Evolutionary conservation across 2,113 vertebrate genomes (phyloP), one percentile per base, ranked within the genome.

Genomic region (Microcebus tavaratra): DNA sequence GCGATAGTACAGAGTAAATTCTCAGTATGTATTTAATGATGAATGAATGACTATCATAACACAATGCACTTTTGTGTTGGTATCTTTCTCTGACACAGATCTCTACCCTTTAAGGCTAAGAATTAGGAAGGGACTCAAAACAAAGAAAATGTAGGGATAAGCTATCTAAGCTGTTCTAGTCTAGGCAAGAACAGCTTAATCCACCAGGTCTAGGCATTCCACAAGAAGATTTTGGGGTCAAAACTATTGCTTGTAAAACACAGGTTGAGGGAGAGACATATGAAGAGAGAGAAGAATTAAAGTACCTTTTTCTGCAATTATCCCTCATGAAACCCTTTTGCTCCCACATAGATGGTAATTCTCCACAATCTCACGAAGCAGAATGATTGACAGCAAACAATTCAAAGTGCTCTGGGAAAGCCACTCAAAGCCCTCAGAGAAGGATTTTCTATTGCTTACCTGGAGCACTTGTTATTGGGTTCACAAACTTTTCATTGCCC

Each of bases 361-460:
- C 53, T 83, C 67, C 29, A 15, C 53, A 90, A 79, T 88, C 53
- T 36, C 39, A 91, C 67, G n/a, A 95, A 82, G n/a, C 45, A 92
- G 67, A 89, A 89, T 45, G 45, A 96, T 45, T 95, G 61, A 94
- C 12, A 96, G 39, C 39, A 96, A 97, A 88, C 59, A 85, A 84
- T 34, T 88, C 89, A 75, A 91, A 81, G 70, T 91, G 18, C 82
- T 88, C 15, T 82, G 59, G 23, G 50, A 48, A 91, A 89, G 50
- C 34, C 50, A 57, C 78, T 88, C 12, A 13, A 91, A 96, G 18
- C 50, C 86, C 65, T 88, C 59, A 53, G 25, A 80, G 72, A 83
- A 93, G 12, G 70, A 84, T 75, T 88, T 94, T 94, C 67, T 92
- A 89, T 53, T 82, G 85, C 39, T 92, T 96, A 31, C 75, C 84